A percentile compares a stretch with the other conserved stretches of the same genome.
Conservation (phyloP, 1,140 invertebrate genomes). For the Protaetia brevitarsis region DNA sequence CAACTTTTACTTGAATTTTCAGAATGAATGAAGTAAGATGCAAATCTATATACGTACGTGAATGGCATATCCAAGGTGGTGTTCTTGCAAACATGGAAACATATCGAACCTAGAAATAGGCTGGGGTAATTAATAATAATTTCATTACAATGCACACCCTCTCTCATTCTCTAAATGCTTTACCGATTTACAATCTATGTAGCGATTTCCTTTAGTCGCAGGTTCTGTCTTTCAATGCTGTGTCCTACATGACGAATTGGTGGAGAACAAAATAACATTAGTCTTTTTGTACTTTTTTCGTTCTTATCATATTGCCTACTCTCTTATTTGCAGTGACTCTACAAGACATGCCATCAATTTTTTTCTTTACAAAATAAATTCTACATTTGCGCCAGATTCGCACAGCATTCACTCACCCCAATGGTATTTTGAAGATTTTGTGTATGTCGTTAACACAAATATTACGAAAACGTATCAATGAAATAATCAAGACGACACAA, state of each 20-base stretch:
- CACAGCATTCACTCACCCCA: slow-evolving; percentile 38
- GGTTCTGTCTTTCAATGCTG: slow-evolving; percentile 4
- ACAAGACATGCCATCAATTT: slow-evolving; percentile 20
- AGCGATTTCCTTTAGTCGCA: slow-evolving; percentile 15
- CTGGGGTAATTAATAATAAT: slow-evolving; percentile 56
- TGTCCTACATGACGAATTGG: slow-evolving; percentile 22
- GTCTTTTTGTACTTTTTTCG: slow-evolving; percentile 24
- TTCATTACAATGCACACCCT: slow-evolving; percentile 50
- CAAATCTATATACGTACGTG: slow-evolving; percentile 49
- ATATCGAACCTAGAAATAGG: slow-evolving; percentile 51
- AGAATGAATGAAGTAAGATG: slow-evolving; percentile 17
- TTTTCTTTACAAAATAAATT: not conserved
- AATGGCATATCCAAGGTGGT: slow-evolving; percentile 20
- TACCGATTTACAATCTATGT: slow-evolving; percentile 24
- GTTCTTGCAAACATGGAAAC: slow-evolving; percentile 37
- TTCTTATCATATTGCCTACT: slow-evolving; percentile 25
- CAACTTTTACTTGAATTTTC: too few relatives aligned
- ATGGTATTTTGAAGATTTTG: slow-evolving; percentile 28
- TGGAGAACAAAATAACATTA: slow-evolving; percentile 31
- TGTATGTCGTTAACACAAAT: not conserved
- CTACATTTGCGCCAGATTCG: slow-evolving; percentile 18
- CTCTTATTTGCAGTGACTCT: slow-evolving; percentile 24
- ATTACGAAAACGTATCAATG: not conserved
- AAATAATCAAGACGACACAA: not conserved
- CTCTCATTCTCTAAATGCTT: slow-evolving; percentile 42